Evolutionary conservation across 2,113 vertebrate genomes (phyloP).

Genomic region (Anguilla rostrata): DNA sequence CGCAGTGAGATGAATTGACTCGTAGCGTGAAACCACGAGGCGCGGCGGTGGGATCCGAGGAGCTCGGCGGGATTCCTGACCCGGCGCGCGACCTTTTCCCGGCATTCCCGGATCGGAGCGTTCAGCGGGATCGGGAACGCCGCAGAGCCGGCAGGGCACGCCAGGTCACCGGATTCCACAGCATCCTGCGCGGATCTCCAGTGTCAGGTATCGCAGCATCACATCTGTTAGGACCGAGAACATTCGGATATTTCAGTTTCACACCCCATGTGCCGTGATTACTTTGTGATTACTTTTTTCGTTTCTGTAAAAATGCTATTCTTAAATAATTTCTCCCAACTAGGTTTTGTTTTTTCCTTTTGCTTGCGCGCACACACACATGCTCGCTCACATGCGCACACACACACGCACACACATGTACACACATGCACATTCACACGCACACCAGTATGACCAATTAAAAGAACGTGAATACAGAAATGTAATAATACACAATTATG

Average conservation of each 20-base stretch:
- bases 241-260: conserved; percentile 6
- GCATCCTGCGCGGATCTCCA: neutral
- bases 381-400: no score
- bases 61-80: neutral
- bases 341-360: no score
- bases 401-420: no score
- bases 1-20: neutral
- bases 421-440: no score
- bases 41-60: neutral
- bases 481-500: neutral
- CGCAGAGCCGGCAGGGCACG: neutral
- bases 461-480: no score
- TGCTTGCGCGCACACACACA: no score
- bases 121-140: neutral
- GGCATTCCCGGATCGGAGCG: neutral
- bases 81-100: neutral
- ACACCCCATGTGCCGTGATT: neutral
- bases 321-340: no score
- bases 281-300: no score
- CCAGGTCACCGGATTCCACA: neutral
- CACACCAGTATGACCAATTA: no score
- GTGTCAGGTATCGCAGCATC: neutral
- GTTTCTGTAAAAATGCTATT: no score
- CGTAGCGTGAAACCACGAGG: neutral
- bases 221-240: neutral